Evolutionary conservation across 1,140 invertebrate genomes (phyloP).

Genomic region (Schlechtendalia chinensis): DNA sequence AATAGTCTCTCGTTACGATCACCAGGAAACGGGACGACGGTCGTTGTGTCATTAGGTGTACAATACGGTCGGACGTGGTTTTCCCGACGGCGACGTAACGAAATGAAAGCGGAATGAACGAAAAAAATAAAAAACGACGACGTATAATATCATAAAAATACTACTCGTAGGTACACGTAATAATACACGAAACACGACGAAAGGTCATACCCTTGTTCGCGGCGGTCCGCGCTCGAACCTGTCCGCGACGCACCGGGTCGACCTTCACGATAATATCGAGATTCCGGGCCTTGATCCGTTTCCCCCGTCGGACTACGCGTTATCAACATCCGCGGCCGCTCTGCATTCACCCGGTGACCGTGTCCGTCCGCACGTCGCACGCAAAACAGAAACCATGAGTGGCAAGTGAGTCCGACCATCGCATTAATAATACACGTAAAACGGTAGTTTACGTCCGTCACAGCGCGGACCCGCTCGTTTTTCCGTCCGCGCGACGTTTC

Average conservation of each 20-base stretch:
- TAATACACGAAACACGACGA: not conserved
- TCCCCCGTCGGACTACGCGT: not conserved
- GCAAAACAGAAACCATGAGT: not conserved
- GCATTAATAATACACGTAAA: not conserved
- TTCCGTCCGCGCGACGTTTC: not conserved
- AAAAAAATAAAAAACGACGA: not conserved
- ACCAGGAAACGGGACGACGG: too few species aligned
- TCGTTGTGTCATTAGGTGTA: too few species aligned
- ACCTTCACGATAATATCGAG: not conserved
- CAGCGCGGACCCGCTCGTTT: too few species aligned
- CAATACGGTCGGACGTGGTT: not conserved
- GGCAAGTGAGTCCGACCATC: constrained; percentile 23
- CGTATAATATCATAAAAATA: too few species aligned
- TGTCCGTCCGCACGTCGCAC: not conserved
- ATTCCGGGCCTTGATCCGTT: constrained; percentile 39
- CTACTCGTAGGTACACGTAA: too few species aligned
- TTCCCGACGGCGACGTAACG: not conserved
- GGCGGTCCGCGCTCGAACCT: not conserved
- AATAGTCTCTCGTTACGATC: not conserved
- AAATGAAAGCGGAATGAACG: too few species aligned
- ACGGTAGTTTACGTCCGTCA: too few species aligned
- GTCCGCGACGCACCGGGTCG: not conserved
- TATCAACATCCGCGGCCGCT: too few species aligned
- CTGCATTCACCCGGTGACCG: constrained; percentile 21
- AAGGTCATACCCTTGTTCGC: not conserved